Evolutionary conservation across 2,888 invertebrate species (phyloP), one percentile per base, ranked within the genome.

Genomic region (Tanypteryx hageni): DNA sequence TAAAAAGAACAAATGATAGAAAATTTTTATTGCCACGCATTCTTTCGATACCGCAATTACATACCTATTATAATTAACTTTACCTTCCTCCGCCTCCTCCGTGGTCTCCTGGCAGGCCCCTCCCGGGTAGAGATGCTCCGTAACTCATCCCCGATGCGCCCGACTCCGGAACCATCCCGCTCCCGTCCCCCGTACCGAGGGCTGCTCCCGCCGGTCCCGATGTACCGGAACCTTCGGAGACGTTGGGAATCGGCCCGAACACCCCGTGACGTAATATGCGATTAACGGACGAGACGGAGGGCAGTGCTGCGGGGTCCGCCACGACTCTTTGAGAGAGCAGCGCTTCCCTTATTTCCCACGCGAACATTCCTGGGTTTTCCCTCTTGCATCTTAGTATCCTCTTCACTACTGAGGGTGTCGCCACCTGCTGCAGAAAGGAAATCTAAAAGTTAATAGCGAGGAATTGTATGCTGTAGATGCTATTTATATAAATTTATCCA

Each of bases 351-450:
- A 99, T 99, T 96, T 99, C 99, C 99, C 99, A 99, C 14, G 99
- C 99, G 95, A 99, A 99, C 97, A 99, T 98, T 9, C 98, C 98
- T 0, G 99, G 99, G 95, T 99, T 99, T 95, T 99, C 98, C 94
- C 98, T 98, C 95, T 99, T 99, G 94, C 98, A 97, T 9, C 98
- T 97, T 61, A 99, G 96, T 94, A 99, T 99, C 95, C 98, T 98
- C 95, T 98, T 98, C 18, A 99, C 99, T 0, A 99, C 99, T 0
- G 98, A 98, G 1, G 99, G 99, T 7, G 99, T 99, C 93, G 99
- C 99, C 93, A 99, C 99, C 98, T 99, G 98, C 98, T 98, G 96
- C 93, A 96, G 96, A 93, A 93, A 94, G 94, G 56, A n/a, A 44
- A 44, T 22, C 44, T 44, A 44, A 44, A 44, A 44, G 44, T 44